Evolutionary conservation across 2,113 vertebrate species (phyloP), one percentile per base, ranked within the genome.

Genomic region (Chaenocephalus aceratus): DNA sequence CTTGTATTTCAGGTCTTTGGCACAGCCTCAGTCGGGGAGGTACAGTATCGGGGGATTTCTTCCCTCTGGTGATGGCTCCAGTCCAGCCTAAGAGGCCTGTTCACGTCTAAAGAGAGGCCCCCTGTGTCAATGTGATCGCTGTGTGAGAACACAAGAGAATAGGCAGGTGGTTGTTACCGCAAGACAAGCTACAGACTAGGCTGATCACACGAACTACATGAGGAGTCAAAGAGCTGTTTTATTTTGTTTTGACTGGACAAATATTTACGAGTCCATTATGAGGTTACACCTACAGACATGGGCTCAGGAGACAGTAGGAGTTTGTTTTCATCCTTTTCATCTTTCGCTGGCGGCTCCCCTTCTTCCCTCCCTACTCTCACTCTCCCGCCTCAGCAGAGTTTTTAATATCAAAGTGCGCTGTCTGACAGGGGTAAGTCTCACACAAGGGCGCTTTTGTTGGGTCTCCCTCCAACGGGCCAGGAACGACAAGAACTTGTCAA

Each of bases 301-400:
- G 79, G 89, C 80, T 89, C 65, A 81, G 79, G 86, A 94, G 94
- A 94, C 93, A 93, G 93, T 92, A 93, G 92, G 94, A 94, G 91
- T 95, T 95, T 94, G 94, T 95, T 95, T 95, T 93, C 88, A 87
- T 94, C 92, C 92, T 93, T 94, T 95, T 94, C 91, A 94, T 95
- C 95, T 94, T 91, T 80, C 79, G 56, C 56, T 83, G 21, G 26
- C 74, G 56, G 80, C 89, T 46, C 60, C 88, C 67, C 84, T 72
- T 68, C 79, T 62, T 73, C 75, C 74, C 83, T 71, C 86, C 46
- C 74, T 34, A 57, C 81, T 69, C 75, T 5, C 10, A 4, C 61
- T 13, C 52, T 8, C 59, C 62, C 18, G 63, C 60, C 77, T 44
- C 81, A 80, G 86, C 84, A 76, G 88, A 91, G 93, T 94, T 95